A percentile compares a stretch with the other conserved stretches of the same genome.
These are phyloP conservation scores for Tetrapedia diversipes DNA, from an alignment of 2,888 invertebrate species.

Conservation along the genomic window DNA sequence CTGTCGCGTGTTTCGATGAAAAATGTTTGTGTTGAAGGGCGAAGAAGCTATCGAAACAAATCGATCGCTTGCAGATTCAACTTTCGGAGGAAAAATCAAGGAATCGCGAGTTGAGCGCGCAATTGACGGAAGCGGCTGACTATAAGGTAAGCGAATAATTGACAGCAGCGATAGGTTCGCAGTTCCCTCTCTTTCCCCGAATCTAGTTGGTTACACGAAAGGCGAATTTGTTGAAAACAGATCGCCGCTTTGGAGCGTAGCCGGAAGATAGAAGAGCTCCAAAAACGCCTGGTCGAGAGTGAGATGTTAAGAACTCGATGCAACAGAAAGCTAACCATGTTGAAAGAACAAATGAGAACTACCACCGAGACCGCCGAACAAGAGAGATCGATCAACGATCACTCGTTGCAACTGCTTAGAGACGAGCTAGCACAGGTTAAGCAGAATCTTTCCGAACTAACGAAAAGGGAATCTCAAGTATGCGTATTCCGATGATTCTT, in stretches of 20 bases:
- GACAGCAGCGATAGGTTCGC: too few species aligned
- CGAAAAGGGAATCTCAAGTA: conserved; percentile 89
- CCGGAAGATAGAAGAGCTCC: conserved; percentile 92
- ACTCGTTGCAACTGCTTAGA: conserved; percentile 88
- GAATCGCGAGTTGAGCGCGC: conserved; percentile 92
- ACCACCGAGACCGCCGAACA: conserved; percentile 88
- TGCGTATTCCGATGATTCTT: too few species aligned
- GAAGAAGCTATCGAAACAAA: conserved; percentile 92
- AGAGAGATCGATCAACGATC: conserved; percentile 88
- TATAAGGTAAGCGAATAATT: conserved; percentile 88
- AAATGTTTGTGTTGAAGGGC: conserved; percentile 82
- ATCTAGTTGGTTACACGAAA: too few species aligned
- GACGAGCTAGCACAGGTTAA: conserved; percentile 91
- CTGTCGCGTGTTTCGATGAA: not conserved
- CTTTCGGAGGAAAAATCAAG: conserved; percentile 92
- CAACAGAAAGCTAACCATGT: conserved; percentile 88
- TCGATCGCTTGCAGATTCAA: conserved; percentile 92
- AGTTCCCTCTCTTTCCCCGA: not conserved
- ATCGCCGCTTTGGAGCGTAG: conserved; percentile 92
- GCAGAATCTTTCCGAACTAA: conserved; percentile 88
- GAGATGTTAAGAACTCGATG: conserved; percentile 90
- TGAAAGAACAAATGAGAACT: conserved; percentile 89
- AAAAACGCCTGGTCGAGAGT: conserved; percentile 91
- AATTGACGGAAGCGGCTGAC: conserved; percentile 93
- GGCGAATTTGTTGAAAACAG: conserved; percentile 80